Base-by-base conservation (phyloP, 2,888 invertebrate genomes). In the Cosmopolites sordidus region DNA sequence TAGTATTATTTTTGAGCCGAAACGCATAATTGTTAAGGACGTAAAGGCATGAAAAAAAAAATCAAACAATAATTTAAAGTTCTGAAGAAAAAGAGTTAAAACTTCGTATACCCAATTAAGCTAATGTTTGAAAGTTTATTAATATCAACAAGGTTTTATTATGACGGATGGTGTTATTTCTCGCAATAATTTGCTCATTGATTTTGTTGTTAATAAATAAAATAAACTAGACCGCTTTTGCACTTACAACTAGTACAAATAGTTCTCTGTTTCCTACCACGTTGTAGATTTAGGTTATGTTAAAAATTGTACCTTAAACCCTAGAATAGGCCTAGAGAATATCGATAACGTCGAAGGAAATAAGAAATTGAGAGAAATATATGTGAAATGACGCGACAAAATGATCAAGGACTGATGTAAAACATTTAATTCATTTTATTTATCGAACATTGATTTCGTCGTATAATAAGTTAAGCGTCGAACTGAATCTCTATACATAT, bases 241-340 rank as follows among this genome's bases (percentile, higher is more conserved):
- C 22, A 22, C 22, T 22, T 22, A 22, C 22, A 22, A 22, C 4
- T 54, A 54, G 54, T 54, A 50, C 46, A 50, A 54, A 54, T 50
- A 5, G 27, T 43, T 33, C 33, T 41, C 38, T 42, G 41, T 54
- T 54, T 44, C 47, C 54, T 49, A 50, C 54, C 47, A 54, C 49
- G 33, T 38, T 16, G 18, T 50, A 50, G 54, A 30, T 51, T 49
- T 50, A 44, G 38, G 22, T 40, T 54, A 54, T 37, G 49, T 54
- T 54, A 54, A 50, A 50, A 45, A 50, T 49, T 54, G 54, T 54
- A 54, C 50, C 54, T 54, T 54, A 54, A 50, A 54, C 45, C 15
- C 41, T 54, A 54, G 48, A 48, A 48, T 48, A 53, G 43, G 50
- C 33, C 43, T 50, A 48, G 33, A 8, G 8, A 22, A 33, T 33